Base-by-base conservation (phyloP, 2,888 invertebrate species). In the Stratiomys singularior region DNA sequence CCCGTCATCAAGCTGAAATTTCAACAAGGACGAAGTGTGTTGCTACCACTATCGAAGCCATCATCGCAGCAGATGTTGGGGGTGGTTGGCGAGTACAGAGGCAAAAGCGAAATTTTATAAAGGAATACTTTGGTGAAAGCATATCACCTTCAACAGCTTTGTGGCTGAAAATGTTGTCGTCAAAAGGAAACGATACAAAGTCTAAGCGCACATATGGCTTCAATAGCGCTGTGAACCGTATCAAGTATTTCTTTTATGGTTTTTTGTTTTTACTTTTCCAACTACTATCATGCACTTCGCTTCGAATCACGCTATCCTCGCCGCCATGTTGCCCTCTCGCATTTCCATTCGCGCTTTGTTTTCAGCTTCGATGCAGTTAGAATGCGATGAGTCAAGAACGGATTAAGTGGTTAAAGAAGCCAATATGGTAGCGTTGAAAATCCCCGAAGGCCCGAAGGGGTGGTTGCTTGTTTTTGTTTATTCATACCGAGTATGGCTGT, bases 391-490 rank as follows among this genome's bases (percentile, higher is more conserved):
- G 71, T 47, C 71, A 27, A 47, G 52, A 71, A 52, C 47, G 71
- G 47, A 52, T 71, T 52, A 71, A 71, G 47, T 52, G 47, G 71
- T 71, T 71, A 27, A 71, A 27, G 37, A 3, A 37, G 71, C 27
- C 28, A 52, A 64, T 27, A 64, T 64, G 18, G 28, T 64, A 23
- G 64, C 64, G 15, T 9, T 30, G 30, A 30, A 28, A 64, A 28
- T 30, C 64, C 27, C 13, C 23, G n/a, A 23, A 23, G 11, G n/a
- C n/a, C n/a, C n/a, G n/a, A n/a, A n/a, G n/a, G n/a, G n/a, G n/a
- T n/a, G 37, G 25, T 9, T 60, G 18, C 25, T 9, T 60, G 23
- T 25, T 60, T 60, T 4, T 60, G 58, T 60, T 60, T 18, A 9
- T 60, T 25, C 23, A 21, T 23, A 4, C 4, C 13, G 5, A 25